These are phyloP conservation scores for Trachelipus rathkii DNA, from an alignment of 1,140 invertebrate genomes.

Conservation along the genomic window DNA sequence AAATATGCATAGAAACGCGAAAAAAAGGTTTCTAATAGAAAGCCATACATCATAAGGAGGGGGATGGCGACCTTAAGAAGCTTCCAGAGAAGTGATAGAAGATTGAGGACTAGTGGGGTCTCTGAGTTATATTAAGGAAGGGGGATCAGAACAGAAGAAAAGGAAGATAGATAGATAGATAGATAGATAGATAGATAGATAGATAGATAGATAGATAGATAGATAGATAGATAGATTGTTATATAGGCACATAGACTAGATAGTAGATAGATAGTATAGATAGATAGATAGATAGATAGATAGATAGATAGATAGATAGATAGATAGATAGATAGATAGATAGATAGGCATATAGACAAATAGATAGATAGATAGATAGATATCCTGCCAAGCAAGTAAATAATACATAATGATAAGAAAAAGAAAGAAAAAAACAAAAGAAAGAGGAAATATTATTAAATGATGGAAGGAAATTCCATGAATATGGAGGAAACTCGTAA, in stretches of 20 bases:
- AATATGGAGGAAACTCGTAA: background rate
- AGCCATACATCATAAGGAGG: background rate
- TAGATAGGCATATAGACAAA: too few relatives aligned
- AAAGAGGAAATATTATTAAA: background rate
- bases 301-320: too few relatives aligned
- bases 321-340: too few relatives aligned
- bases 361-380: too few relatives aligned
- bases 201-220: too few relatives aligned
- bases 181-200: too few relatives aligned
- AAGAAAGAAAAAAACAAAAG: background rate
- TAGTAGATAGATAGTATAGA: too few relatives aligned
- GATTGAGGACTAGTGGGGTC: background rate
- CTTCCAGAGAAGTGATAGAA: background rate
- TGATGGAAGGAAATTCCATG: slow-evolving; percentile 10
- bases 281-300: too few relatives aligned
- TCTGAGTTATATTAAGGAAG: too few relatives aligned
- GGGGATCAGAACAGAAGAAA: background rate
- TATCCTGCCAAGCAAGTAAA: too few relatives aligned
- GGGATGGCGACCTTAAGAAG: background rate
- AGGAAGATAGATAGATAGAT: background rate
- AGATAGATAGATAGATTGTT: too few relatives aligned
- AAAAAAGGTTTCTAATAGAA: background rate
- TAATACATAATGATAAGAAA: background rate
- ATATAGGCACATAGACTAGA: too few relatives aligned
- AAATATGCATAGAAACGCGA: slow-evolving; percentile 1